Base-by-base conservation (phyloP, 2,888 invertebrate species). In the Tholera decimalis region DNA sequence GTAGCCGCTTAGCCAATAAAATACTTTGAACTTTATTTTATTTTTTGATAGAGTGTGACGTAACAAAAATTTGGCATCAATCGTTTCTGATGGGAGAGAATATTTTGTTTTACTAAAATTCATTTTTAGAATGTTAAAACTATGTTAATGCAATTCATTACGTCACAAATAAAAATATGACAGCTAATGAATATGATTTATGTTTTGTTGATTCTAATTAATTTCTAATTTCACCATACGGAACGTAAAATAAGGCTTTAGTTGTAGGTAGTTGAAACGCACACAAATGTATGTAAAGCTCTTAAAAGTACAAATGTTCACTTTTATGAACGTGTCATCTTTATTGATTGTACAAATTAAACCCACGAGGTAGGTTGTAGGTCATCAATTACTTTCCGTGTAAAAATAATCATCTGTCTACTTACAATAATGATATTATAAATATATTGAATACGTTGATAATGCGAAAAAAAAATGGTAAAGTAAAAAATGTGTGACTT, bases 271-370 rank as follows among this genome's bases (percentile, higher is more conserved):
- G 26, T 65, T 26, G 1, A 43, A 50, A 64, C 13, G n/a, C 26
- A 49, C 22, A 3, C 3, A 30, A 6, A 26, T 22, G 22, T 26
- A 44, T 37, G n/a, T 46, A 33, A 51, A 46, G 8, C 33, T 35
- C 13, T 33, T 22, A 51, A 37, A 65, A 46, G 30, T 67, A 70
- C 41, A 59, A 71, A 71, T 57, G 53, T 57, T 54, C 9, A 50
- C 49, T 60, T 24, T 75, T 57, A 60, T 73, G 68, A 37, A 50
- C 20, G 49, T 79, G 76, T 79, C 80, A 68, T 39, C 26, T 41
- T 68, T 74, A 74, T 79, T 74, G 69, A 75, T 75, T 67, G 54
- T 54, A 41, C 30, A 15, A 63, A 73, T 77, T 41, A 80, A 65
- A 72, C 50, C 41, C 33, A 7, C 46, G 15, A 33, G 26, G 28